Evolutionary conservation across 2,797 vertebrate species (phyloP), one percentile per base, ranked within the genome.

Genomic region (Artibeus lituratus): DNA sequence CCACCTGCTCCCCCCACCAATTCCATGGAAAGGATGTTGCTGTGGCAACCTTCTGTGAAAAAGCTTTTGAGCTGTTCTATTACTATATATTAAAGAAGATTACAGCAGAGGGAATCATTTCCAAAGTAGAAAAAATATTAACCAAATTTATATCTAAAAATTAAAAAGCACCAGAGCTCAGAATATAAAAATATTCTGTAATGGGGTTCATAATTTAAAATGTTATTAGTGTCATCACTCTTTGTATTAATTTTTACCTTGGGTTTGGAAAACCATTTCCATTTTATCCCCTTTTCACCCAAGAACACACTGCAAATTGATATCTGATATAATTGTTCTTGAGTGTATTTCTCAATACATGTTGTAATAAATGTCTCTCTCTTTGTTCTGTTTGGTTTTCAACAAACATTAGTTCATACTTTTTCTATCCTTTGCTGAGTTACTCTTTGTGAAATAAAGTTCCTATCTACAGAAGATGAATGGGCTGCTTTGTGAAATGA

Each of bases 31-130:
- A 83, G 26, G 15, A 70, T 93, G 96, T 98, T 97, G 94, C 96
- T 97, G 95, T 96, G 95, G 92, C 92, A 98, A 97, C 89, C 74
- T 91, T 91, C 90, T 78, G 67, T 37, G 57, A 97, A 49, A 77
- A 96, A 96, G 94, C n/a, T 95, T 92, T 78, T 0, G 16, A 81
- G 80, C 89, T 90, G 42, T 86, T 96, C 72, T 94, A 90, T 83
- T 97, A 95, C 94, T 93, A 87, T 95, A 94, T 76, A 80, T 96
- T 97, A 94, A 96, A 49, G 86, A 82, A 90, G 81, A 94, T 95
- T 90, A 95, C 80, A 95, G 53, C 53, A 85, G 26, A 97, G 67
- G 78, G 94, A 94, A 35, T 95, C 11, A 51, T 91, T 95, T 97
- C 89, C 87, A 65, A 95, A 94, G 69, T 65, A 95, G 74, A 94